These are phyloP conservation scores for Caranx melampygus DNA, from an alignment of 2,113 vertebrate species.

Conservation along the genomic window DNA sequence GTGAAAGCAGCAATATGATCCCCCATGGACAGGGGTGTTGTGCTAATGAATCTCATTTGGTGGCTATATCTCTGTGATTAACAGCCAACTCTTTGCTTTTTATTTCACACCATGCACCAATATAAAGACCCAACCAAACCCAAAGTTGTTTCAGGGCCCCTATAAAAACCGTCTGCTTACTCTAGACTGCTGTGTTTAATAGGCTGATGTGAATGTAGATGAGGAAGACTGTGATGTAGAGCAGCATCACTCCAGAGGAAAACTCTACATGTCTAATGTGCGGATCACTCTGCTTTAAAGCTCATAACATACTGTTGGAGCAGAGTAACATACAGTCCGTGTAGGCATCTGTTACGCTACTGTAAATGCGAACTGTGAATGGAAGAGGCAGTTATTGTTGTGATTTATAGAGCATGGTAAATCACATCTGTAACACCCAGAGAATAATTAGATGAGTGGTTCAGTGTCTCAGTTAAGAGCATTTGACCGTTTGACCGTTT, in stretches of 20 bases:
- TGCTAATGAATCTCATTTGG: slow-evolving; percentile 45
- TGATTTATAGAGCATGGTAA: neutral
- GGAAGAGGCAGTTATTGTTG: neutral
- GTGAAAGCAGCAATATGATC: slow-evolving; percentile 21
- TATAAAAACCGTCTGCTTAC: slow-evolving; percentile 28
- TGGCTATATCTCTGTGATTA: slow-evolving; percentile 18
- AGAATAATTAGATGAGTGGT: neutral
- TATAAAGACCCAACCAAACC: slow-evolving; percentile 16
- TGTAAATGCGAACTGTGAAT: neutral
- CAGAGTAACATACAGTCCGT: neutral
- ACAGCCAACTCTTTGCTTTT: slow-evolving; percentile 20
- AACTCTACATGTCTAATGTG: neutral
- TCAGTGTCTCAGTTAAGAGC: neutral
- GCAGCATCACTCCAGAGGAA: slow-evolving; percentile 16
- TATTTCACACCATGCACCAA: slow-evolving; percentile 24
- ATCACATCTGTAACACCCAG: neutral
- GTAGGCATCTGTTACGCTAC: neutral
- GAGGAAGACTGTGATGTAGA: slow-evolving; percentile 10
- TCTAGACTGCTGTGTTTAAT: slow-evolving; percentile 32
- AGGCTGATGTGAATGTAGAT: slow-evolving; percentile 12
- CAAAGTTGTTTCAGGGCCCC: slow-evolving; percentile 14
- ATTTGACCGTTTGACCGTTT: neutral
- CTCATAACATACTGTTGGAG: slow-evolving; percentile 6
- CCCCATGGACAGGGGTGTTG: neutral
- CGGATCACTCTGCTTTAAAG: slow-evolving; percentile 4